A percentile compares a stretch with the other conserved stretches of the same genome.
Evolutionary conservation across 2,888 invertebrate species (phyloP).

Genomic region (Drosophila tanythrix): DNA sequence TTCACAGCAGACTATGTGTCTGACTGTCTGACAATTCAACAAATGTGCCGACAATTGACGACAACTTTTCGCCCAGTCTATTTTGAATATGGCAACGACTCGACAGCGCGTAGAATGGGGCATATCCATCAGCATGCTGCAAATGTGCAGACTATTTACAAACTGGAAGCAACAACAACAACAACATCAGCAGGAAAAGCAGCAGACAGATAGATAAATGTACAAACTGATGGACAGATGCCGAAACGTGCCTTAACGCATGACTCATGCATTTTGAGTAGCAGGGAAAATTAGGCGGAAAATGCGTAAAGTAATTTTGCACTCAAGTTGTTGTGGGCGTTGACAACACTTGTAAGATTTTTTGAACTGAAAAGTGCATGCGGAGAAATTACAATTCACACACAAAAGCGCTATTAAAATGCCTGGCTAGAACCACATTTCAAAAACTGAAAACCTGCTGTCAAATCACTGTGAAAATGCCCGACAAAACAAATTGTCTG

Average conservation of each 20-base stretch:
- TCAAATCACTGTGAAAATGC: conserved; percentile 54
- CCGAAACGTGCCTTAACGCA: conserved; percentile 67
- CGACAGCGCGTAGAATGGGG: conserved; percentile 28
- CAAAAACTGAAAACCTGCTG: conserved; percentile 26
- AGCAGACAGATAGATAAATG: conserved; percentile 29
- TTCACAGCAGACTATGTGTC: conserved; percentile 33
- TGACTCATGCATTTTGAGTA: conserved; percentile 69
- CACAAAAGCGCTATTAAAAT: conserved; percentile 38
- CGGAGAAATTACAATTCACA: conserved; percentile 34
- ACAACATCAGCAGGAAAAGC: conserved; percentile 20
- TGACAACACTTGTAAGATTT: conserved; percentile 15
- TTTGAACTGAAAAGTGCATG: conserved; percentile 22
- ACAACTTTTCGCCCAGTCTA: conserved; percentile 70
- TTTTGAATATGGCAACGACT: conserved; percentile 51
- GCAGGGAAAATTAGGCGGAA: conserved; percentile 44
- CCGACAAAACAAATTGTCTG: conserved; percentile 72
- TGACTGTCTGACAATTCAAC: conserved; percentile 48
- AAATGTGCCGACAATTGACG: conserved; percentile 66
- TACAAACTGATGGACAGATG: conserved; percentile 44
- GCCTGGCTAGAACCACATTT: conserved; percentile 15
- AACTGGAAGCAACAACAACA: conserved; percentile 51
- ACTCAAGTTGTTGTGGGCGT: conserved; percentile 32
- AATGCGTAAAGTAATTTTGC: conserved; percentile 21
- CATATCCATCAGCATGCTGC: conserved; percentile 71
- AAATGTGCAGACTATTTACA: conserved; percentile 51